These are phyloP conservation scores for Indri indri DNA, from an alignment of 2,113 vertebrate species.

Conservation along the genomic window DNA sequence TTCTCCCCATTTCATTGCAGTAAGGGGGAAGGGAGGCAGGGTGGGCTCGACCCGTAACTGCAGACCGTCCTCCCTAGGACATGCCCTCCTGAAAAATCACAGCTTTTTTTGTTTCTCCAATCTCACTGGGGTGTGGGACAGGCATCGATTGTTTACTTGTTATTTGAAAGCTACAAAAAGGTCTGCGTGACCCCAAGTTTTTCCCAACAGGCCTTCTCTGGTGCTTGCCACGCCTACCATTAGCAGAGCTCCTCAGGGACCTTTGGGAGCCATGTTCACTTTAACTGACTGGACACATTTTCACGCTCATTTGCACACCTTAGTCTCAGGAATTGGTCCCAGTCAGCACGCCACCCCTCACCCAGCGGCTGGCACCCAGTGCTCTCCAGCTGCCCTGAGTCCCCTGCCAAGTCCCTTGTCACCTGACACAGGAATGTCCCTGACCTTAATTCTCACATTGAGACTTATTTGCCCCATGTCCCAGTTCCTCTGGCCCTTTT, in stretches of 20 bases:
- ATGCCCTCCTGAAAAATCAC: neutral
- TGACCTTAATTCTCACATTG: neutral
- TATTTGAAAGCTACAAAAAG: slow-evolving; percentile 44
- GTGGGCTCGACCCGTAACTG: neutral
- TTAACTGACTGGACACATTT: neutral
- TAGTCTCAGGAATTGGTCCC: neutral
- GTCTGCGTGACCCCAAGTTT: neutral
- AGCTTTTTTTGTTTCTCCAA: slow-evolving; percentile 17
- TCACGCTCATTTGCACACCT: neutral
- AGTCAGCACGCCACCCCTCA: neutral
- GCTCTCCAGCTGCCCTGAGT: neutral
- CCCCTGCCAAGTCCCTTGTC: neutral
- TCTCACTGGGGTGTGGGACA: neutral
- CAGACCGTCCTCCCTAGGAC: neutral
- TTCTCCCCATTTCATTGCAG: neutral
- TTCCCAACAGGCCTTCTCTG: neutral
- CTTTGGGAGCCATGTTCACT: neutral
- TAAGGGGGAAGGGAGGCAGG: neutral
- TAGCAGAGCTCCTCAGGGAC: neutral
- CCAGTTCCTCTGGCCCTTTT: neutral
- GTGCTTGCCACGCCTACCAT: neutral
- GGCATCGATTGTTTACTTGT: neutral
- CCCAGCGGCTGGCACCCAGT: neutral
- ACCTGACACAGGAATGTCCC: neutral
- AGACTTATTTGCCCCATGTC: neutral